phyloP scores from a whole-genome alignment of 23 tunicate species.

The Diplosoma virens region DNA sequence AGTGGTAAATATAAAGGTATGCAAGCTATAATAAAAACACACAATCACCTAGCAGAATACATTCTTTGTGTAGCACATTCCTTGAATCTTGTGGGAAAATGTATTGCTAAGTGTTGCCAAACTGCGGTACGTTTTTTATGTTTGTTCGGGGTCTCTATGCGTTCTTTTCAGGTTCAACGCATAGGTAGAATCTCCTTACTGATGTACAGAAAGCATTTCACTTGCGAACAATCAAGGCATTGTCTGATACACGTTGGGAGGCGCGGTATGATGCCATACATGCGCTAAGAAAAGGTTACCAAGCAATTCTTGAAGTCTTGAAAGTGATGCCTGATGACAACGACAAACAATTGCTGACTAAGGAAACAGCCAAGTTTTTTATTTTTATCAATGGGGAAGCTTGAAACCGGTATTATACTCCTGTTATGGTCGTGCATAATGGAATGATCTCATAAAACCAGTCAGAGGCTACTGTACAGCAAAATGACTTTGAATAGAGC shows the following conservation, averaged over 20 bases:
- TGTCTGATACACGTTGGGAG: slow-evolving; percentile 42
- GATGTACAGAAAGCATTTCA: slow-evolving; percentile 29
- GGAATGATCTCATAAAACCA: slow-evolving; percentile 30
- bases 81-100: too few relatives aligned
- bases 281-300: slow-evolving; percentile 41
- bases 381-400: slow-evolving; percentile 5
- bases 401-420: slow-evolving; percentile 29
- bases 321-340: slow-evolving; percentile 36
- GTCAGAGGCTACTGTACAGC: slow-evolving; percentile 35
- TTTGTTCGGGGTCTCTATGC: slow-evolving; percentile 12
- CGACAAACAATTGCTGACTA: slow-evolving; percentile 20
- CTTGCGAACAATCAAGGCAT: slow-evolving; percentile 43
- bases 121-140: too few relatives aligned
- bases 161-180: slow-evolving; percentile 22
- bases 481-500: slow-evolving; percentile 29
- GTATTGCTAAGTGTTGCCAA: too few relatives aligned
- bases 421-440: slow-evolving; percentile 25
- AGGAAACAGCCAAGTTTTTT: slow-evolving; percentile 25
- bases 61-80: too few relatives aligned
- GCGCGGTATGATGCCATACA: slow-evolving; percentile 26
- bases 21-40: too few relatives aligned
- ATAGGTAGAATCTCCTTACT: too few relatives aligned
- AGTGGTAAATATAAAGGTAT: too few relatives aligned
- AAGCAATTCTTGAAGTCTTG: slow-evolving; percentile 39
- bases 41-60: too few relatives aligned